Evolutionary conservation across 2,113 vertebrate genomes (phyloP), one percentile per base, ranked within the genome.

Genomic region (Campylorhamphus procurvoides): DNA sequence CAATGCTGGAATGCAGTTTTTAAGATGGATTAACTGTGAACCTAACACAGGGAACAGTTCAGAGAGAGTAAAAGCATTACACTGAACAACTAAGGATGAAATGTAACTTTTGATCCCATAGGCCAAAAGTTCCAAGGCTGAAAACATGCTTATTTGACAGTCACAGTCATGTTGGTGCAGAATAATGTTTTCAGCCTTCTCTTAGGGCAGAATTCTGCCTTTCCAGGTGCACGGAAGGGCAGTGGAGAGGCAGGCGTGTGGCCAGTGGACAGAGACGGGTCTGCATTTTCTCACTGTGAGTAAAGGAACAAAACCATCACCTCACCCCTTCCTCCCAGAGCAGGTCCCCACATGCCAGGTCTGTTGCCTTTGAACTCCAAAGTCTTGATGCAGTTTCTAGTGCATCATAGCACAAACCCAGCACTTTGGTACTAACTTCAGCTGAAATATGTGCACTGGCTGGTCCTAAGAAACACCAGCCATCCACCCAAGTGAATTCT

Each of bases 21-120:
- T 81, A 90, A 55, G 25, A 52, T 1, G 14, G 40, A 80, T 89
- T 93, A 73, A 55, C 63, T 47, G 56, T 75, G 50, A 94, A 56
- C 37, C 9, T 73, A 85, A 77, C 56, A 85, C 27, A 83, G 49
- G 20, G 66, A 87, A 91, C 20, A 31, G 31, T 49, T 85, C 63
- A 50, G 62, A 89, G 44, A 35, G 20, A 46, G 12, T 58, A 60
- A 63, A 76, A 95, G 37, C 49, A 79, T 53, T 42, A 39, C 42
- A 62, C 28, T 90, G 59, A 35, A 47, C 59, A 90, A 62, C 47
- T 50, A 64, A 67, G 29, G 59, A 80, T 62, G 75, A 96, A 91
- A 50, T 23, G 3, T 58, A 50, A 24, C 42, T 90, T 85, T 87
- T 85, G 62, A 76, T 76, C 53, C 49, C 19, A 27, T 25, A 58